Conservation (phyloP, 2,113 vertebrate genomes). For the Equus quagga region DNA sequence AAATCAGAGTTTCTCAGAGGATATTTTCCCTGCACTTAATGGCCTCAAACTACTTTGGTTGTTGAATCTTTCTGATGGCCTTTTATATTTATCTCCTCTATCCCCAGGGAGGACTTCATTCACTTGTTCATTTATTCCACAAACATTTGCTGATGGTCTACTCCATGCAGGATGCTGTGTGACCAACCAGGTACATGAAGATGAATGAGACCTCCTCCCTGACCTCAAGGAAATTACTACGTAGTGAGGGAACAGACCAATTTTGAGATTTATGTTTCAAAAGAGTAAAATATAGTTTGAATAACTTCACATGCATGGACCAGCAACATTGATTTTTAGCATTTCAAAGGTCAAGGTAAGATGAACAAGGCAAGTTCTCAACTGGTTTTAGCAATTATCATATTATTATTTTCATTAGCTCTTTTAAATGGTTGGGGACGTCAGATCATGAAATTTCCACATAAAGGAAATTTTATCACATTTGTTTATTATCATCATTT, state of each 20-base stretch:
- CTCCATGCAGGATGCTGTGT: neutral
- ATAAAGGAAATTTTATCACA: neutral
- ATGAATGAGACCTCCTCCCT: neutral
- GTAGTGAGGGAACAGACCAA: neutral
- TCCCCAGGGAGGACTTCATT: neutral
- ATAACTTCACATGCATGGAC: neutral
- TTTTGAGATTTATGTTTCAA: conserved; percentile 9
- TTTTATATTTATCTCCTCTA: neutral
- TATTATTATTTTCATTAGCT: neutral
- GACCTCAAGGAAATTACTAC: neutral
- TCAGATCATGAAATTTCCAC: conserved; percentile 13
- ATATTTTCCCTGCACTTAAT: neutral
- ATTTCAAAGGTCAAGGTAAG: neutral
- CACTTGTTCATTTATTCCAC: neutral
- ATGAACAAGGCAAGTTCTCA: conserved; percentile 23
- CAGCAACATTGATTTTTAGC: conserved; percentile 9
- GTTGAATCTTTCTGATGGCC: neutral
- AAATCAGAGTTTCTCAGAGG: neutral
- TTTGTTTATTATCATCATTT: neutral
- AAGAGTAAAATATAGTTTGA: conserved; percentile 5
- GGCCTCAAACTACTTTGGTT: neutral
- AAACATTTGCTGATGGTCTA: neutral
- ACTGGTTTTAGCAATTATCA: neutral
- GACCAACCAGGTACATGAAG: neutral
- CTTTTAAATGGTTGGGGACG: conserved; percentile 1